Evolutionary conservation across 2,113 vertebrate species (phyloP).

Genomic region (Phalacrocorax pelagicus): DNA sequence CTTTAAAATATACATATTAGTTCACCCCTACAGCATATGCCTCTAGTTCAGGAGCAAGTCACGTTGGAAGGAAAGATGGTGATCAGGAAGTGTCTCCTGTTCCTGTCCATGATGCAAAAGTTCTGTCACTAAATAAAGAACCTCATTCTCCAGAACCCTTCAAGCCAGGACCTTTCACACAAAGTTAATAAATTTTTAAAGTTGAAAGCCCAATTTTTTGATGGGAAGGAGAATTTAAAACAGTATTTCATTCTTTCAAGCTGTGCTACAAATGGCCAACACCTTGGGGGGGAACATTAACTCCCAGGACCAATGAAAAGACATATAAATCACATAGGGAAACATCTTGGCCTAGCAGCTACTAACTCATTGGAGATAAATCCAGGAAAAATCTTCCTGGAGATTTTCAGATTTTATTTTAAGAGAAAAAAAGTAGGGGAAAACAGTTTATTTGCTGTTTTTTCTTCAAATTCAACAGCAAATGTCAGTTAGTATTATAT

Average conservation of each 20-base stretch:
- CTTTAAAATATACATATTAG: neutral
- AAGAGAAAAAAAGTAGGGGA: constrained; percentile 17
- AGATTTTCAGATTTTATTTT: constrained; percentile 42
- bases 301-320: constrained; percentile 55
- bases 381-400: constrained; percentile 44
- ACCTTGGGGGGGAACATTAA: constrained; percentile 62
- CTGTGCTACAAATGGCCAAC: constrained; percentile 47
- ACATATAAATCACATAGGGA: constrained; percentile 64
- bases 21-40: neutral
- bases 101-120: neutral
- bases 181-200: constrained; percentile 56
- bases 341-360: constrained; percentile 39
- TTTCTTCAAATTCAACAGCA: neutral
- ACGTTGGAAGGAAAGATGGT: neutral
- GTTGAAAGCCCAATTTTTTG: constrained; percentile 45
- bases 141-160: constrained; percentile 33
- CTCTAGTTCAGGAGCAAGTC: constrained; percentile 5
- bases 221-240: constrained; percentile 39
- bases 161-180: constrained; percentile 51
- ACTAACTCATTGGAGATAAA: constrained; percentile 62
- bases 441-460: constrained; percentile 8
- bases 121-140: constrained; percentile 46
- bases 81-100: neutral
- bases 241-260: constrained; percentile 55
- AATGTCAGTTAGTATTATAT: neutral